Base-by-base conservation (phyloP, 2,888 invertebrate species). In the Thera obeliscata region DNA sequence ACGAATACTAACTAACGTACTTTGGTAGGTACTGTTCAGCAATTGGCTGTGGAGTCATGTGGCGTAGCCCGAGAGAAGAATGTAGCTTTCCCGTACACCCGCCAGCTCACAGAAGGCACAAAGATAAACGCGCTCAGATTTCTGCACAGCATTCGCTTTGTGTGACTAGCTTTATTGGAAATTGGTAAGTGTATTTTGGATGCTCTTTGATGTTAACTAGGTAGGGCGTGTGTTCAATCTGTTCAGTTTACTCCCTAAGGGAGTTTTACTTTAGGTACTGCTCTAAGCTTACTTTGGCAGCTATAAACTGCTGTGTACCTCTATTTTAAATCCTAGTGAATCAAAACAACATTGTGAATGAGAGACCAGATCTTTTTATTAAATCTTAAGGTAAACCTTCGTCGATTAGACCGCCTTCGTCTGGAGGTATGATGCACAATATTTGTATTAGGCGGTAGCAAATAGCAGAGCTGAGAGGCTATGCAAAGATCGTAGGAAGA, bases 371-470 rank as follows among this genome's bases (percentile, higher is more conserved):
- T 55, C 43, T 46, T 48, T 46, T 35, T 46, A 56, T 22, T 48
- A 50, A 36, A 41, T 3, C 2, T 49, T 11, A 12, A 2, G 41
- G 49, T 46, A 56, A 50, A 49, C 64, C 7, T 48, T 61, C 22
- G 35, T 12, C 22, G 35, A 67, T 71, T 56, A 66, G 61, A 61
- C 69, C 35, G 50, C 49, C 57, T 74, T 65, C n/a, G 12, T 56
- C 64, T 75, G 64, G 59, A 66, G 67, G 73, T 74, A 64, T 66
- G 72, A 77, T 75, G 72, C 78, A 82, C 81, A 83, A 82, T 82
- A 83, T 85, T 83, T 86, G 79, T 79, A 75, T 80, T 76, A 73
- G 74, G 64, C 69, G 71, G 71, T 72, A 70, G 75, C 65, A 72
- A 73, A 75, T 75, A 75, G 76, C 74, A 70, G 65, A 73, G 69